phyloP scores from a whole-genome alignment of 2,113 vertebrate species.

The Menidia beryllina region DNA sequence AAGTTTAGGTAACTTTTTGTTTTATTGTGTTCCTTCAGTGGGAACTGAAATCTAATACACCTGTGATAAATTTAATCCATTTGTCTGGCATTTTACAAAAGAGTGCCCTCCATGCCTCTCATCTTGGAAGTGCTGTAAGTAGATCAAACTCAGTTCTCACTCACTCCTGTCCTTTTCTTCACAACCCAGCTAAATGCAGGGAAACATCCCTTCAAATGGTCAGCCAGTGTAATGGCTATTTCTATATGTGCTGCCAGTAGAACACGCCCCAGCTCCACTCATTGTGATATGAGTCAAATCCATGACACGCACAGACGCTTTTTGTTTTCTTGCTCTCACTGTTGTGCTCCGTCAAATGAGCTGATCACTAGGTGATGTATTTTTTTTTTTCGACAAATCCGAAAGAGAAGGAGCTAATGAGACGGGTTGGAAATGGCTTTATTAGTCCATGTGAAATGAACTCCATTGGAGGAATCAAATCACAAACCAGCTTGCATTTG shows the following conservation, averaged over 20 bases:
- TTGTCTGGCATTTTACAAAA: too few species aligned
- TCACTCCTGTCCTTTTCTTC: conserved; percentile 65
- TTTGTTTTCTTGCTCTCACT: conserved; percentile 45
- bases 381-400: conserved; percentile 66
- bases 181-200: conserved; percentile 69
- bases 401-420: conserved; percentile 35
- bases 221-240: conserved; percentile 41
- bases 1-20: neutral
- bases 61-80: neutral
- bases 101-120: too few species aligned
- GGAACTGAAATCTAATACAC: neutral
- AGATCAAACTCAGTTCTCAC: conserved; percentile 79
- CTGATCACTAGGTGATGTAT: conserved; percentile 76
- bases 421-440: conserved; percentile 38
- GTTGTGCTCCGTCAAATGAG: conserved; percentile 63
- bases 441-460: conserved; percentile 21
- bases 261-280: neutral
- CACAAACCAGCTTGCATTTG: conserved; percentile 6
- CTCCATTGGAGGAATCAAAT: conserved; percentile 21
- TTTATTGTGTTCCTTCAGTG: neutral
- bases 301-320: conserved; percentile 56
- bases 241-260: conserved; percentile 4
- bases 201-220: conserved; percentile 70
- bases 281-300: conserved; percentile 46
- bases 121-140: neutral